Percentiles rank a stretch among this genome's conserved stretches.
Evolutionary conservation across 2,797 vertebrate genomes (phyloP).

Genomic region (Gallirallus australis): DNA sequence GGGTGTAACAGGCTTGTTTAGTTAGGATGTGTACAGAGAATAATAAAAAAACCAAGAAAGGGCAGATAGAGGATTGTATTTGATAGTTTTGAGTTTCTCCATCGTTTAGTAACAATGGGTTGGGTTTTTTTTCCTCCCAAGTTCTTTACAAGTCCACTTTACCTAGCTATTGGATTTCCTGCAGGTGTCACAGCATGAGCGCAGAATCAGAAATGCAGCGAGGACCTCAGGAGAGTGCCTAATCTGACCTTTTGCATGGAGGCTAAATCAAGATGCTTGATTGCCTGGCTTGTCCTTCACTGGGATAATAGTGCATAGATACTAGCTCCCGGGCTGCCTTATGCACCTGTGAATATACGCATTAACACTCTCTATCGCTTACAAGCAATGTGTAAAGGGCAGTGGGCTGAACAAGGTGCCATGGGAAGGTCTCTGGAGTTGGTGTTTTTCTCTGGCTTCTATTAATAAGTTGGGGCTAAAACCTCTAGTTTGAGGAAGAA

Average conservation of each 20-base stretch:
- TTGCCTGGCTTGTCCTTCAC: constrained; percentile 16
- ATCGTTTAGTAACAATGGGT: not conserved
- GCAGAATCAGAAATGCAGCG: not conserved
- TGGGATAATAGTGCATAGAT: not conserved
- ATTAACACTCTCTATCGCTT: not conserved
- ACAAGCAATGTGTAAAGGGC: constrained; percentile 47
- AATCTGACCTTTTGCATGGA: constrained; percentile 50
- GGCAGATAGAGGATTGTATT: not conserved
- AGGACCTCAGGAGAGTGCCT: constrained; percentile 6
- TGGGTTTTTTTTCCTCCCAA: not conserved
- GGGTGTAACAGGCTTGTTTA: not conserved
- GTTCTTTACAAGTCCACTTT: not conserved
- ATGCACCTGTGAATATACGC: not conserved
- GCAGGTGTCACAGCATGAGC: not conserved
- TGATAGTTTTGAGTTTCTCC: not conserved
- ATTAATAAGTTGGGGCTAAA: constrained; percentile 41
- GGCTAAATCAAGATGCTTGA: not conserved
- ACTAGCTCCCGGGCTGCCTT: not conserved
- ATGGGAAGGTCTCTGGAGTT: not conserved
- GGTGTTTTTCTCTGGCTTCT: constrained; percentile 1
- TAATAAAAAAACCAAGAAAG: not conserved
- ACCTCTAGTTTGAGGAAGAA: constrained; percentile 28
- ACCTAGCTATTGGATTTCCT: not conserved
- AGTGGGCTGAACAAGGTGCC: not conserved
- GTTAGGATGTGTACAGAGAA: not conserved